Conservation (phyloP, 2,888 invertebrate species). For the Nephrotoma guestfalica region DNA sequence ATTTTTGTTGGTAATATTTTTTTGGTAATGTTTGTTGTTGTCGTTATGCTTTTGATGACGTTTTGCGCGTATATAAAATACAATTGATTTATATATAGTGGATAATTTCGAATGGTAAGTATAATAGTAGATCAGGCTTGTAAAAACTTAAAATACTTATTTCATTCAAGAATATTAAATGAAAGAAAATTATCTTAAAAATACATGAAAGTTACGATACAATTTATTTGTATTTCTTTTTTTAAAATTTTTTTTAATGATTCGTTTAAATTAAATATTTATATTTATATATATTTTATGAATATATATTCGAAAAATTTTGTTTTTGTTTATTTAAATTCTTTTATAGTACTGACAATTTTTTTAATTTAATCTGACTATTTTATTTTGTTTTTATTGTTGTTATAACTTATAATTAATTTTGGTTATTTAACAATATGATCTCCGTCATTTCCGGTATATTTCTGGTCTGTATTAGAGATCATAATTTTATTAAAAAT, state of each 20-base stretch:
- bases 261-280: neutral
- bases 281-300: neutral
- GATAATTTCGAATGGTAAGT: neutral
- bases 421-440: neutral
- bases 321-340: neutral
- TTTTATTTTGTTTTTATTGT: neutral
- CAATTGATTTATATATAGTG: neutral
- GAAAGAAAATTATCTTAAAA: neutral
- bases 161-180: neutral
- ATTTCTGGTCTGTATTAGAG: neutral
- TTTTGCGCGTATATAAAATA: neutral
- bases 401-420: neutral
- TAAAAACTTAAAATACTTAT: neutral
- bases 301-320: neutral
- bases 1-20: too few species aligned
- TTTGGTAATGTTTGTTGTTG: neutral
- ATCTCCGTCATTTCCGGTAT: neutral
- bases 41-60: neutral
- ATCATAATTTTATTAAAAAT: neutral
- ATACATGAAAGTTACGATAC: neutral
- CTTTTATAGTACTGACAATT: neutral
- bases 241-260: neutral
- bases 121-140: neutral
- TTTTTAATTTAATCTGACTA: neutral
- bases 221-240: neutral